Percentiles rank a stretch among this genome's conserved stretches.
Evolutionary conservation across 2,888 invertebrate genomes (phyloP).

Genomic region (Ephialtes manifestator): DNA sequence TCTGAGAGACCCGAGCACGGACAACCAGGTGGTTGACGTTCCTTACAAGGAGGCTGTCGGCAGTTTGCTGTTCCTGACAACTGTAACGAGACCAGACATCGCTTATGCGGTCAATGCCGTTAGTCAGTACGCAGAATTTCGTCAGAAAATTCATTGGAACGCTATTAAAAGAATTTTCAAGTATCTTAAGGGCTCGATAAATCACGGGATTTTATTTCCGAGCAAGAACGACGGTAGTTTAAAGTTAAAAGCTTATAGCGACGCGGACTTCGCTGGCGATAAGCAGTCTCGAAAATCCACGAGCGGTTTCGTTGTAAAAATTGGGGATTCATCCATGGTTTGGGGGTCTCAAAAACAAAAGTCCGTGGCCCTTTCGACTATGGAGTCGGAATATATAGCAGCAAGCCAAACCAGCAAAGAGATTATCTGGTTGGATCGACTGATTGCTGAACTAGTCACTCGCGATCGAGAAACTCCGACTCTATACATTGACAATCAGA

Average conservation of each 20-base stretch:
- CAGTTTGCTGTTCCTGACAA: slow-evolving; percentile 21
- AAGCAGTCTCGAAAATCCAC: slow-evolving; percentile 66
- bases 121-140: slow-evolving; percentile 49
- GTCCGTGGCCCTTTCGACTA: slow-evolving; percentile 64
- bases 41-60: slow-evolving; percentile 42
- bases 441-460: slow-evolving; percentile 42
- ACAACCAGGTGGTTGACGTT: neutral
- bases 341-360: slow-evolving; percentile 69
- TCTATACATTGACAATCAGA: slow-evolving; percentile 62
- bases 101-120: slow-evolving; percentile 58
- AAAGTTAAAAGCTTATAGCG: slow-evolving; percentile 57
- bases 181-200: slow-evolving; percentile 62
- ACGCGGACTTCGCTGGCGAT: slow-evolving; percentile 69
- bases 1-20: neutral
- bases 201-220: slow-evolving; percentile 51
- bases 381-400: slow-evolving; percentile 67
- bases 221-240: neutral
- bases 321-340: slow-evolving; percentile 53
- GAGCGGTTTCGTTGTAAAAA: slow-evolving; percentile 61
- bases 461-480: slow-evolving; percentile 5
- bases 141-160: slow-evolving; percentile 61
- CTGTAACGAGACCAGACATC: slow-evolving; percentile 58
- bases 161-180: slow-evolving; percentile 66
- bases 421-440: slow-evolving; percentile 58
- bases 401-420: slow-evolving; percentile 53